Base-by-base conservation (phyloP, 2,113 vertebrate genomes). In the Lipophrys pholis region DNA sequence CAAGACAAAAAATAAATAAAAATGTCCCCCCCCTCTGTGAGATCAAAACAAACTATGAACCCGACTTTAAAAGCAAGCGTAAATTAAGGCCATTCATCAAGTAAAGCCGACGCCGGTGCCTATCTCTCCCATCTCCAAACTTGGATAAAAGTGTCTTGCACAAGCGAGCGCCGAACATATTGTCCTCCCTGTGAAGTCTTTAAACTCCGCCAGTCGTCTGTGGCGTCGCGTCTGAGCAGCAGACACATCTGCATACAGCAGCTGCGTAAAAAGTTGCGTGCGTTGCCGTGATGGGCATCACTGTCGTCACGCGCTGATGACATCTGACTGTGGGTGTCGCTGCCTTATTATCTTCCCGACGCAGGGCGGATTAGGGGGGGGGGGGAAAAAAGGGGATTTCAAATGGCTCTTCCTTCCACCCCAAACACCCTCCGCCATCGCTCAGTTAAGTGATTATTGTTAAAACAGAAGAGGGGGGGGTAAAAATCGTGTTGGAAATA, bases 371-470 rank as follows among this genome's bases (percentile, higher is more conserved):
- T 93, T 92, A 92, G 74, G 21, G 21, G 21, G 21, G 21, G 21
- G 21, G 4, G 21, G 21, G 21, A 82, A 91, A 91, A 90, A 89
- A 93, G 83, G 61, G 87, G 91, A 90, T 93, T 91, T 91, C 67
- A 81, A 88, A 91, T 82, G 83, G 76, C 67, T 58, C 81, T 82
- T 57, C 75, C 72, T 83, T 70, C 74, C 76, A 73, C 77, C 63
- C 58, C 79, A 45, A 79, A 65, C 49, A 10, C 79, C 76, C 71
- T 81, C 76, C 80, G 80, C 78, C 75, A 82, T 80, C 72, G 60
- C 83, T 89, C 82, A 82, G 86, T 81, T 91, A 87, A 91, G 82
- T 92, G 89, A 93, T 93, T 93, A 90, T 89, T 92, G 87, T 83
- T 93, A 78, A 84, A 89, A 89, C 76, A 78, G 54, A 66, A 61